These are phyloP conservation scores for Notospermus geniculatus DNA, from an alignment of 1,140 invertebrate genomes.

Conservation along the genomic window DNA sequence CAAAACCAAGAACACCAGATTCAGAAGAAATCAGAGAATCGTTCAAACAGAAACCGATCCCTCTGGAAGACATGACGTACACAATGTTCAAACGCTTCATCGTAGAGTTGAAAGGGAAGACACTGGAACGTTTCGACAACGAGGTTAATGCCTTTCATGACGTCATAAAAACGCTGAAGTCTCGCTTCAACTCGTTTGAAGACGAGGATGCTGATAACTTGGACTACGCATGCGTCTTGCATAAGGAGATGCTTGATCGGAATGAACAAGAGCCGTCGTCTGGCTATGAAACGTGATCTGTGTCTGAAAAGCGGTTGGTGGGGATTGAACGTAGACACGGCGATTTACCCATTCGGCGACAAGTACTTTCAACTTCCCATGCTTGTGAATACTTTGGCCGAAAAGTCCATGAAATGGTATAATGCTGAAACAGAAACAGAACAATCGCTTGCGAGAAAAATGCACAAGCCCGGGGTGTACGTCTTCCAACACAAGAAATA, in stretches of 20 bases:
- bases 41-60: too few relatives aligned
- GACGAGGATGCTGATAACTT: constrained; percentile 2
- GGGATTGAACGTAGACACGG: background rate
- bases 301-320: constrained; percentile 8
- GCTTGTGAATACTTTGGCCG: background rate
- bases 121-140: constrained; percentile 2
- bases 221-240: background rate
- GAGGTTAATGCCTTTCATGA: background rate
- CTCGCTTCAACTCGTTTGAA: background rate
- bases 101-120: background rate
- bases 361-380: background rate
- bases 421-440: background rate
- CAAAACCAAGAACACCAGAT: background rate
- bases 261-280: background rate
- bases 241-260: background rate
- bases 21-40: background rate
- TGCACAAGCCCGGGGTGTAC: background rate
- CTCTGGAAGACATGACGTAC: background rate
- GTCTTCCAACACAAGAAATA: background rate
- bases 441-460: background rate
- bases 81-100: background rate
- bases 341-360: background rate
- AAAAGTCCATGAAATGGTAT: background rate
- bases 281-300: background rate
- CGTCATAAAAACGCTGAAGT: background rate